Evolutionary conservation across 2,113 vertebrate genomes (phyloP).

Genomic region (Elephantulus edwardii): DNA sequence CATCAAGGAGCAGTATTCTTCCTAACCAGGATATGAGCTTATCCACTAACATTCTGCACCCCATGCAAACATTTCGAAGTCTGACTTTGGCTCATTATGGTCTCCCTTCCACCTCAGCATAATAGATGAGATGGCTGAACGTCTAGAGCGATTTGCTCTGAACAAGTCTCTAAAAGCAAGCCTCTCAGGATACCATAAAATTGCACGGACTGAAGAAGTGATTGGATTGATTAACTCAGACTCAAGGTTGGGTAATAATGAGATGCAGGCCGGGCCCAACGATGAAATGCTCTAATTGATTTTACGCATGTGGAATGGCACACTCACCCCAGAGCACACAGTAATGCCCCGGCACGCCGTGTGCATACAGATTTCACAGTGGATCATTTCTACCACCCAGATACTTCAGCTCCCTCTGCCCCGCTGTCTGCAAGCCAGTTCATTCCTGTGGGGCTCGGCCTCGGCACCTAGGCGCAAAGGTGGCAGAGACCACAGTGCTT

Average conservation of each 20-base stretch:
- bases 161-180: constrained; percentile 55
- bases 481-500: background rate
- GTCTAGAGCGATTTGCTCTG: constrained; percentile 23
- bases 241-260: constrained; percentile 59
- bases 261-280: constrained; percentile 60
- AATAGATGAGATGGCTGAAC: background rate
- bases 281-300: constrained; percentile 72
- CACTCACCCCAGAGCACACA: background rate
- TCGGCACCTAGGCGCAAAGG: constrained; percentile 28
- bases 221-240: constrained; percentile 64
- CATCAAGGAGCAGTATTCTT: background rate
- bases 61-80: constrained; percentile 17
- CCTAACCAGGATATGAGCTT: constrained; percentile 15
- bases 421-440: background rate
- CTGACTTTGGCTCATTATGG: constrained; percentile 30
- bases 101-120: constrained; percentile 49
- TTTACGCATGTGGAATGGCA: constrained; percentile 55
- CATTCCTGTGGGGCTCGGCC: background rate
- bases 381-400: constrained; percentile 65
- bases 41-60: background rate
- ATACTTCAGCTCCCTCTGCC: background rate
- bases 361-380: constrained; percentile 63
- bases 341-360: constrained; percentile 58
- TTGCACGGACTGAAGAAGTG: constrained; percentile 33
- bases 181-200: constrained; percentile 59